Evolutionary conservation across 2,797 vertebrate genomes (phyloP).

Genomic region (Paramormyrops hopkinsi): DNA sequence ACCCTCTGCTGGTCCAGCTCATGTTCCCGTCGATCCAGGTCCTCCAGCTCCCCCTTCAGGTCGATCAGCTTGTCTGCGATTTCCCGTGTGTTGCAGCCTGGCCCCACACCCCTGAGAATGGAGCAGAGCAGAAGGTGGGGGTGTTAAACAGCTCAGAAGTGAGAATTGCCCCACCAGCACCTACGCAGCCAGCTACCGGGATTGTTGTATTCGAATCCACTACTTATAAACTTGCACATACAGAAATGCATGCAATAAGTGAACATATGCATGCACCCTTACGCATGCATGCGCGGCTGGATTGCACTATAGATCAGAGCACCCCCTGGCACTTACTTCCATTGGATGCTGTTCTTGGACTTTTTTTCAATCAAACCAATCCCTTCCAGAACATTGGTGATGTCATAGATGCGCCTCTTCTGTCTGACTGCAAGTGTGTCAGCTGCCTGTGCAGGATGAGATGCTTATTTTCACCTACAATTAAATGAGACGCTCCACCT

Average conservation of each 20-base stretch:
- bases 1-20: slow-evolving; percentile 96
- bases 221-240: not conserved
- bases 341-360: slow-evolving; percentile 98
- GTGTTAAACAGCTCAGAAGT: not conserved
- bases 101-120: slow-evolving; percentile 81
- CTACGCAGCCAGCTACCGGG: not conserved
- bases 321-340: slow-evolving; percentile 78
- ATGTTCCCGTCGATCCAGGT: slow-evolving; percentile 81
- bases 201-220: not conserved
- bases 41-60: slow-evolving; percentile 91
- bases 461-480: not conserved
- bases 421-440: slow-evolving; percentile 95
- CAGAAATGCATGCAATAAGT: not conserved
- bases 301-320: not conserved
- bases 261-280: not conserved
- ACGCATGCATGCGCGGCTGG: no score
- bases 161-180: not conserved
- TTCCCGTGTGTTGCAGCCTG: slow-evolving; percentile 94
- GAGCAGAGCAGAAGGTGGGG: not conserved
- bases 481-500: not conserved
- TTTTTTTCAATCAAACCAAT: slow-evolving; percentile 98
- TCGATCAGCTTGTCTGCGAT: slow-evolving; percentile 96
- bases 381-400: slow-evolving; percentile 95
- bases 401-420: slow-evolving; percentile 95
- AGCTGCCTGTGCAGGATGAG: slow-evolving; percentile 71